Conservation (phyloP, 2,797 vertebrate genomes). For the Bovichtus diacanthus region DNA sequence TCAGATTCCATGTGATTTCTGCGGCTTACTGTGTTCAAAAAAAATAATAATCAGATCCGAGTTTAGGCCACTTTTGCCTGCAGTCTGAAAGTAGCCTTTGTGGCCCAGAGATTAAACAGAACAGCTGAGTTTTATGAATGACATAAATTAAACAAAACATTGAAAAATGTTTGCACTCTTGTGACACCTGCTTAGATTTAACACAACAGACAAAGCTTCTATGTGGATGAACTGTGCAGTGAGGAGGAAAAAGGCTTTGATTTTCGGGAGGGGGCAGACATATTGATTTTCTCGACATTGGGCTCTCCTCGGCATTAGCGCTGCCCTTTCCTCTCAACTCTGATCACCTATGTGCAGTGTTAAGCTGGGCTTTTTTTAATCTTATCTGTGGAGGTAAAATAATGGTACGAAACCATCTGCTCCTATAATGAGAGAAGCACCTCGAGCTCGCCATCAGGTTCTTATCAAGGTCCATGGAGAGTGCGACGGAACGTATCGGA, state of each 20-base stretch:
- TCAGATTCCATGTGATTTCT: no score
- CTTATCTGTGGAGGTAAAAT: constrained; percentile 78
- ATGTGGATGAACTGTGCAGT: constrained; percentile 54
- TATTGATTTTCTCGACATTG: constrained; percentile 83
- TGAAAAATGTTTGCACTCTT: constrained; percentile 23
- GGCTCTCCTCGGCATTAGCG: constrained; percentile 76
- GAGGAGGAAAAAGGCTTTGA: constrained; percentile 59
- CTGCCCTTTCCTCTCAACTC: constrained; percentile 73
- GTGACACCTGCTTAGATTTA: constrained; percentile 66
- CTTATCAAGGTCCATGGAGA: constrained; percentile 67
- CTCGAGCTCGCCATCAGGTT: constrained; percentile 63
- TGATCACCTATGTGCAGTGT: constrained; percentile 74
- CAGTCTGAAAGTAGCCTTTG: no score
- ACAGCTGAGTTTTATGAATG: constrained; percentile 24
- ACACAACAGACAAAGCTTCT: constrained; percentile 56
- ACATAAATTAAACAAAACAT: constrained; percentile 45
- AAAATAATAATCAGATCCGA: no score
- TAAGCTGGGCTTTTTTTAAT: constrained; percentile 72
- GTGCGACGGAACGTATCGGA: constrained; percentile 51
- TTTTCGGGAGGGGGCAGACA: constrained; percentile 72
- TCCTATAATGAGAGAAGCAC: constrained; percentile 60
- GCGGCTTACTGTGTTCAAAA: no score
- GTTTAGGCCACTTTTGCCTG: no score
- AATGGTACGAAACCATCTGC: constrained; percentile 68
- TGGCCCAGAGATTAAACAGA: neutral